phyloP scores from a whole-genome alignment of 2,797 vertebrate genomes.

The Halcyon chelicuti region DNA sequence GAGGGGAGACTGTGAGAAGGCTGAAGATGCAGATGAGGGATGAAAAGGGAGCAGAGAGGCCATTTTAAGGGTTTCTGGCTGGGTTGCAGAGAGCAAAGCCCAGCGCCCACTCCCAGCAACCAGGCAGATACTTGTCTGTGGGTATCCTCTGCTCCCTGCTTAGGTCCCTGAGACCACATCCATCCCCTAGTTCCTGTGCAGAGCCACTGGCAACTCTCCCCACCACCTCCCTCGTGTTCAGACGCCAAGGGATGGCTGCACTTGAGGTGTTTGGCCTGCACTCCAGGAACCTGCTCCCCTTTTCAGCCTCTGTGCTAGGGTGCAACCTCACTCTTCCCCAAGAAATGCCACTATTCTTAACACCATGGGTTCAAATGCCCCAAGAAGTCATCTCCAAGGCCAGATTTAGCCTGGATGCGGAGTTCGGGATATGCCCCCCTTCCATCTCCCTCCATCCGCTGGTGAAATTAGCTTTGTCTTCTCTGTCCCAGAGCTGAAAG shows the following conservation, averaged over 20 bases:
- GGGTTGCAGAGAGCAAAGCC: neutral
- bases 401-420: neutral
- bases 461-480: slow-evolving; percentile 62
- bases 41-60: neutral
- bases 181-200: neutral
- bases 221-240: neutral
- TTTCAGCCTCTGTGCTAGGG: neutral
- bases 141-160: neutral
- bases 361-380: neutral
- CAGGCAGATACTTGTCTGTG: neutral
- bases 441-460: neutral
- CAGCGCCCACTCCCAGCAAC: neutral
- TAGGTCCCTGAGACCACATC: neutral
- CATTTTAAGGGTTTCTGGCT: neutral
- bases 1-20: neutral
- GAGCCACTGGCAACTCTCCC: neutral
- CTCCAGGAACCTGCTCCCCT: neutral
- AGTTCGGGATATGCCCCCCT: neutral
- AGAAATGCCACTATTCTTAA: neutral
- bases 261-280: neutral
- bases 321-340: neutral
- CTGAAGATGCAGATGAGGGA: neutral
- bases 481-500: slow-evolving; percentile 44
- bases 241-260: rapidly evolving
- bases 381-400: neutral